Percentiles rank a stretch among this genome's conserved stretches.
Evolutionary conservation across 2,888 invertebrate species (phyloP).

Genomic region (Augiades crinisus): DNA sequence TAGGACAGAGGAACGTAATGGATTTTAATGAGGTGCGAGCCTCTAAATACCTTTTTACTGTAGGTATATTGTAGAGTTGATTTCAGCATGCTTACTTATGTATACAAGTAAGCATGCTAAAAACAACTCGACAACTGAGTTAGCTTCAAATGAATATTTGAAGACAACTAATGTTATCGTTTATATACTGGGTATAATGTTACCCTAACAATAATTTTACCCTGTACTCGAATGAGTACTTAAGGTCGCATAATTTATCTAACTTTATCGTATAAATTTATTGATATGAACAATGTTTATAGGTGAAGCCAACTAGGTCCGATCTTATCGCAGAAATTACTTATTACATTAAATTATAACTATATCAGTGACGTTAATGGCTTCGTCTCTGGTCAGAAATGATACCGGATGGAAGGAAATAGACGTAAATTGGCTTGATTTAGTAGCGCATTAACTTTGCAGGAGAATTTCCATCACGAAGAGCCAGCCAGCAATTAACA

Average conservation of each 20-base stretch:
- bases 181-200: no score
- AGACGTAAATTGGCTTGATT: conserved; percentile 30
- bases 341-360: background rate
- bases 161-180: no score
- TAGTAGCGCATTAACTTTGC: conserved; percentile 29
- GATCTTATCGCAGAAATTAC: background rate
- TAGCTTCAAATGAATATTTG: no score
- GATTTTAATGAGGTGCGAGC: background rate
- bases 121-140: no score
- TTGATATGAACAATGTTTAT: no score
- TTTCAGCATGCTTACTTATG: no score
- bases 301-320: no score
- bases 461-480: conserved; percentile 40
- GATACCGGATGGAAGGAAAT: conserved; percentile 22
- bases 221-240: no score
- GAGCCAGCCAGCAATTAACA: conserved; percentile 38
- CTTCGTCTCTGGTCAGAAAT: conserved; percentile 8
- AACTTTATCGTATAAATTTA: no score
- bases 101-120: no score
- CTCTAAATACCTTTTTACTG: conserved; percentile 1
- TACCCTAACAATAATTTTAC: no score
- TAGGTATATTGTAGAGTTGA: background rate
- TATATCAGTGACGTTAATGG: background rate
- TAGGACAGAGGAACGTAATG: background rate
- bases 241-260: no score